phyloP scores from a whole-genome alignment of 2,113 vertebrate species.

The Catharus fuscescens region DNA sequence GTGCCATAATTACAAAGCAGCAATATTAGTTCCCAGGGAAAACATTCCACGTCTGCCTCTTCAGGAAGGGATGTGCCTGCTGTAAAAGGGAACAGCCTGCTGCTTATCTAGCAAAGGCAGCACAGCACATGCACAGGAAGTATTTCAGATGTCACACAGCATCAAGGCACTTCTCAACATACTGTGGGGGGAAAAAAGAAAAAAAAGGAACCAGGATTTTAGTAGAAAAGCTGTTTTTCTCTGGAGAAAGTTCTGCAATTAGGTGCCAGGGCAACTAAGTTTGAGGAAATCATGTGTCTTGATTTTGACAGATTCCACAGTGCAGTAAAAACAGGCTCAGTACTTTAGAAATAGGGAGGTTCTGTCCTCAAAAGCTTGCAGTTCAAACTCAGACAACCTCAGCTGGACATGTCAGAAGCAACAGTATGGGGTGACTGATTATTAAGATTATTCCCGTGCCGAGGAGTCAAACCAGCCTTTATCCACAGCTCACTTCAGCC shows the following conservation, averaged over 20 bases:
- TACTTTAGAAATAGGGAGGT: background rate
- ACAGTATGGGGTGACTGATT: background rate
- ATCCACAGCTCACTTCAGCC: rapidly evolving
- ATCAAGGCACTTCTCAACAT: background rate
- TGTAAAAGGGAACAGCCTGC: background rate
- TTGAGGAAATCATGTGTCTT: background rate
- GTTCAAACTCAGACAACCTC: background rate
- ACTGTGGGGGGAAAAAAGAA: too few relatives aligned
- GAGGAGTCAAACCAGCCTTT: background rate
- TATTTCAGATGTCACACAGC: background rate
- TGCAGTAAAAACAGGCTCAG: background rate
- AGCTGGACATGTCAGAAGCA: background rate
- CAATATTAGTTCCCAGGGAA: background rate
- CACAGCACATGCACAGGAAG: background rate
- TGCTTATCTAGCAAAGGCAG: conserved; percentile 16
- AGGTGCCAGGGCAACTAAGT: background rate
- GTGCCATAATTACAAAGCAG: background rate
- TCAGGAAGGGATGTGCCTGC: background rate
- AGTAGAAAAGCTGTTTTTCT: background rate
- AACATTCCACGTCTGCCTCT: background rate
- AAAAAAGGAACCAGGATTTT: background rate
- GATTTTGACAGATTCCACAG: rapidly evolving
- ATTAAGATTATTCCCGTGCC: rapidly evolving
- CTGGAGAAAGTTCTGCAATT: background rate
- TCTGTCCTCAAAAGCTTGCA: background rate